A percentile compares a stretch with the other conserved stretches of the same genome.
Evolutionary conservation across 2,888 invertebrate species (phyloP).

Genomic region (Pandemis cinnamomeana): DNA sequence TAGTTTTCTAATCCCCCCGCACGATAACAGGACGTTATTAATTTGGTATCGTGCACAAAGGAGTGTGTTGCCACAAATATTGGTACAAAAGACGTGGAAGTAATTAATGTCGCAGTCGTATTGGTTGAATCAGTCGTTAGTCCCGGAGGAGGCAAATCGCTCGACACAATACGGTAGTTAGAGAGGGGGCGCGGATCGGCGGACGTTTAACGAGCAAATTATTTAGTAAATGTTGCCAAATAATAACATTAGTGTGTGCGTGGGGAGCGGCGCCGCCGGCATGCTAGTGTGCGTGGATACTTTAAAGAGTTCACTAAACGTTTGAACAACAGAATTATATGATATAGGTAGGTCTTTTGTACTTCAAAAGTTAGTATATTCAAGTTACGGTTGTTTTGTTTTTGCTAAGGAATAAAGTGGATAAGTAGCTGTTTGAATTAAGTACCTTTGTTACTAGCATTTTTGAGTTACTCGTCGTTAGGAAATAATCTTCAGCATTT

Average conservation of each 20-base stretch:
- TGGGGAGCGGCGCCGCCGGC: conserved; percentile 50
- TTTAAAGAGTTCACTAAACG: neutral
- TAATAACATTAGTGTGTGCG: conserved; percentile 80
- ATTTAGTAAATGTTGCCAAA: conserved; percentile 84
- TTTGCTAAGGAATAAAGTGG: no score
- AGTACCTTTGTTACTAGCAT: no score
- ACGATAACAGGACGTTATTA: conserved; percentile 68
- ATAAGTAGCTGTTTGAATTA: no score
- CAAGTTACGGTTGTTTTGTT: no score
- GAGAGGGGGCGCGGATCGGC: conserved; percentile 67
- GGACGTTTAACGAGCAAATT: conserved; percentile 83
- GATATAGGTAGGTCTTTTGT: neutral
- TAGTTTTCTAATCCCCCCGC: conserved; percentile 68
- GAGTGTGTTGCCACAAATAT: conserved; percentile 80
- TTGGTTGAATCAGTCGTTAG: conserved; percentile 75
- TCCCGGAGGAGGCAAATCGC: conserved; percentile 67
- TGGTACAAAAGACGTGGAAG: conserved; percentile 69
- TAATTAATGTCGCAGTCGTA: conserved; percentile 78
- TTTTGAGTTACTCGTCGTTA: no score
- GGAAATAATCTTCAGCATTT: no score
- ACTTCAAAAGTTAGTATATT: no score
- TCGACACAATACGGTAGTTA: conserved; percentile 80
- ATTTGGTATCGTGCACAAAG: conserved; percentile 76
- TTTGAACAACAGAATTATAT: neutral
- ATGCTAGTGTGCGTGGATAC: conserved; percentile 8